Base-by-base conservation (phyloP, 2,888 invertebrate genomes). In the Drosophila nr. perissopoda region DNA sequence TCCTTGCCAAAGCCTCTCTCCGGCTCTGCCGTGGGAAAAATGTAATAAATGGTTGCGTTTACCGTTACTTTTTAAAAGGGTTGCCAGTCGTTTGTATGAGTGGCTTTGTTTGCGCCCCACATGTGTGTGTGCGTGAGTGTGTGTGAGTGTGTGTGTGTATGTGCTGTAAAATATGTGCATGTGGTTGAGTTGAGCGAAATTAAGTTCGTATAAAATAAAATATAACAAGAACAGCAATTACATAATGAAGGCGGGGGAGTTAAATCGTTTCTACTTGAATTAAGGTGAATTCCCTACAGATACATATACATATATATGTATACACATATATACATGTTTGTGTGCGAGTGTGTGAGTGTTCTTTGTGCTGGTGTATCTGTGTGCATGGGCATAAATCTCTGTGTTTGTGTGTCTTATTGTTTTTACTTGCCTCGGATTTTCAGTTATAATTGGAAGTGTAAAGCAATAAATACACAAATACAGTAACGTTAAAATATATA, bases 161-260 rank as follows among this genome's bases (percentile, higher is more conserved):
- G 60, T 54, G 51, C 45, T 80, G 78, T 80, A 77, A 77, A 77
- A 74, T 77, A 78, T 80, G 66, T 72, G 69, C 66, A 78, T 87
- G 88, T 60, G 82, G 85, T 84, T 56, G 86, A 83, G 83, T 75
- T 72, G 81, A 76, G 79, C 76, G 73, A 86, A 86, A 86, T 89
- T 86, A 86, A 89, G 89, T 86, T 89, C 86, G 82, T 82, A 89
- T 86, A 88, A 86, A 87, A 87, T 84, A 89, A 88, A 88, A 83
- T 73, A 74, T 71, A 78, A 81, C 82, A 78, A 81, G 78, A 71
- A 66, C 80, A 86, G 76, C 85, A 84, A 86, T 61, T 69, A 74
- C 76, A 82, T 85, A 73, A 80, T 76, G 80, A 78, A 74, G 84
- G 71, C 80, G 84, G 84, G 89, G 89, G 89, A 89, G 89, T 87